phyloP scores from a whole-genome alignment of 2,888 invertebrate genomes.

The Pelosia muscerda region DNA sequence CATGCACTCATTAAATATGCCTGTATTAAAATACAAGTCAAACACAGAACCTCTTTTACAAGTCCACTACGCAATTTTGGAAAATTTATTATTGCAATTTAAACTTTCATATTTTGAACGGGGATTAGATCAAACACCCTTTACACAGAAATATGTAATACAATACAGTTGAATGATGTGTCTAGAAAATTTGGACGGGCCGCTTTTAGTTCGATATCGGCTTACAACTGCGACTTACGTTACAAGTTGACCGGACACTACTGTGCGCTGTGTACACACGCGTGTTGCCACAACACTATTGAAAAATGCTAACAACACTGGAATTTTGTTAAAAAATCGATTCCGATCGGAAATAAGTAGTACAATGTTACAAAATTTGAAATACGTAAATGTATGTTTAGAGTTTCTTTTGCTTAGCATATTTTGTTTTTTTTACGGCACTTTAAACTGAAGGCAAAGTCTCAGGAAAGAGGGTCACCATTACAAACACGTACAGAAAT shows the following conservation, averaged over 20 bases:
- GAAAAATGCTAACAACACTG: constrained; percentile 26
- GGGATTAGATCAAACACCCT: constrained; percentile 32
- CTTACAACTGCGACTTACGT: constrained; percentile 59
- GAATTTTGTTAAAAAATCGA: constrained; percentile 9
- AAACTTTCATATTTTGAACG: constrained; percentile 6
- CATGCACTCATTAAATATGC: no score
- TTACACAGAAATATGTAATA: constrained; percentile 57
- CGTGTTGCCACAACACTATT: constrained; percentile 21
- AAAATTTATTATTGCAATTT: not conserved
- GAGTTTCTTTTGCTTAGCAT: no score
- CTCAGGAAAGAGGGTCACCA: no score
- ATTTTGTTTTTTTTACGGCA: no score
- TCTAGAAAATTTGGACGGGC: constrained; percentile 68
- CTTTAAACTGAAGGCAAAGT: no score
- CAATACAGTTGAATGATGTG: constrained; percentile 64
- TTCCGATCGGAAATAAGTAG: not conserved
- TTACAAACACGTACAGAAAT: no score
- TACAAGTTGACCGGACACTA: constrained; percentile 53
- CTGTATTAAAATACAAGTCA: constrained; percentile 21
- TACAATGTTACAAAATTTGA: not conserved
- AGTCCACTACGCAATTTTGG: not conserved
- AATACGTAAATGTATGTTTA: no score
- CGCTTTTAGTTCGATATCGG: constrained; percentile 76
- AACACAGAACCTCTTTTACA: not conserved
- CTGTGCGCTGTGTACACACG: constrained; percentile 37